Percentiles rank a stretch among this genome's conserved stretches.
Evolutionary conservation across 2,888 invertebrate genomes (phyloP).

Genomic region (Drosophila recens): DNA sequence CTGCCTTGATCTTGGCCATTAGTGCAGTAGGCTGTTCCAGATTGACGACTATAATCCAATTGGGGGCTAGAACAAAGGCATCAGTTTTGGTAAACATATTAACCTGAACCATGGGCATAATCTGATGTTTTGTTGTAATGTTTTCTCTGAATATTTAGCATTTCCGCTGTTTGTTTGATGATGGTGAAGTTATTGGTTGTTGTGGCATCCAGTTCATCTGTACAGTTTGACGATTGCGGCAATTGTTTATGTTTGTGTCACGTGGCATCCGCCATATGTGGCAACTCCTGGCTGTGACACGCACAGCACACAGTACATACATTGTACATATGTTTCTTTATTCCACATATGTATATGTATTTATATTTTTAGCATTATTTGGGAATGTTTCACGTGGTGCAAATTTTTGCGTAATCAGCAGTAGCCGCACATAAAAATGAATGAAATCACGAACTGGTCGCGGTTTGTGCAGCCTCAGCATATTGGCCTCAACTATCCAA

Average conservation of each 20-base stretch:
- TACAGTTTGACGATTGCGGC: conserved; percentile 46
- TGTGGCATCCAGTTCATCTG: conserved; percentile 40
- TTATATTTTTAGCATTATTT: conserved; percentile 2
- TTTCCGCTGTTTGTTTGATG: conserved; percentile 66
- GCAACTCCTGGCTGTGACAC: conserved; percentile 24
- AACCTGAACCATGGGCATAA: conserved; percentile 8
- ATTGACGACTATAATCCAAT: conserved; percentile 25
- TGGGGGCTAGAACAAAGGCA: conserved; percentile 25
- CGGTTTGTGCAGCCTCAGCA: conserved; percentile 64
- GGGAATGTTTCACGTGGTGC: conserved; percentile 30
- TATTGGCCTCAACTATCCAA: conserved; percentile 56
- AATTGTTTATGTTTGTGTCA: conserved; percentile 72
- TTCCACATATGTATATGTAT: conserved; percentile 6
- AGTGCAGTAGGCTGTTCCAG: conserved; percentile 32
- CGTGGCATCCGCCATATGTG: conserved; percentile 77
- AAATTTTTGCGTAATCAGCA: conserved; percentile 73
- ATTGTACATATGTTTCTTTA: neutral
- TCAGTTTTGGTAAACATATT: conserved; percentile 3
- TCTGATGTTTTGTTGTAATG: conserved; percentile 35
- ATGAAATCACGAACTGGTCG: conserved; percentile 51
- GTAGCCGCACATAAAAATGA: conserved; percentile 29
- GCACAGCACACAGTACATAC: neutral
- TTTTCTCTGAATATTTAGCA: conserved; percentile 57
- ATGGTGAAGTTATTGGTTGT: conserved; percentile 13
- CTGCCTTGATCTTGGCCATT: conserved; percentile 65